Percentiles rank a stretch among this genome's conserved stretches.
Conservation (phyloP, 2,113 vertebrate genomes). For the Takifugu bimaculatus region DNA sequence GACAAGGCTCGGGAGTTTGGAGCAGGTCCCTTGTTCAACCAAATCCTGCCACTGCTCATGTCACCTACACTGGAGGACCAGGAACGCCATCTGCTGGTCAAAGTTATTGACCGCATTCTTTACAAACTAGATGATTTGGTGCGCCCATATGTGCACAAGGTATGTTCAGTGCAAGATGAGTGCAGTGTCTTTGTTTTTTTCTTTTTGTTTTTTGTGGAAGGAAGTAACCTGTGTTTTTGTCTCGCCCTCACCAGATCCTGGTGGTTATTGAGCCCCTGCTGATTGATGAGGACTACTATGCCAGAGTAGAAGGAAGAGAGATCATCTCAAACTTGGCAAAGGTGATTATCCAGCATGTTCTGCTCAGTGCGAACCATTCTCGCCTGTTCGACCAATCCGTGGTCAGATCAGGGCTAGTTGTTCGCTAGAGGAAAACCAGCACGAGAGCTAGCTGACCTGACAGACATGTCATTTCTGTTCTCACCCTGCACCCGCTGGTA, state of each 20-base stretch:
- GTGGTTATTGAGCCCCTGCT: slow-evolving; percentile 96
- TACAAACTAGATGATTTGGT: slow-evolving; percentile 98
- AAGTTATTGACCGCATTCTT: slow-evolving; percentile 97
- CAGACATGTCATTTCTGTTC: slow-evolving; percentile 38
- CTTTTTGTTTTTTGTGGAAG: too few relatives aligned
- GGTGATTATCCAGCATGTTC: slow-evolving; percentile 67
- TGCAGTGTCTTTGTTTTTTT: too few relatives aligned
- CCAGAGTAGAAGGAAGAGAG: slow-evolving; percentile 97
- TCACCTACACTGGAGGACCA: slow-evolving; percentile 98
- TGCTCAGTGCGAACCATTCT: slow-evolving; percentile 57
- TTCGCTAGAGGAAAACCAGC: slow-evolving; percentile 62
- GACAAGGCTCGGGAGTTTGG: slow-evolving; percentile 98
- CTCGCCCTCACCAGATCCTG: slow-evolving; percentile 79
- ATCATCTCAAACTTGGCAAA: slow-evolving; percentile 99
- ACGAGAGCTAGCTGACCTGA: slow-evolving; percentile 54
- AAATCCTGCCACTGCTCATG: slow-evolving; percentile 96
- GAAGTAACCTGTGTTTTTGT: neutral
- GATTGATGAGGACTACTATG: slow-evolving; percentile 99
- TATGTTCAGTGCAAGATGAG: slow-evolving; percentile 34
- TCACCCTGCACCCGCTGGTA: slow-evolving; percentile 65
- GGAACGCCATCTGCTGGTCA: slow-evolving; percentile 95
- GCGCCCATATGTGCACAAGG: slow-evolving; percentile 97
- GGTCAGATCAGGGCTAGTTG: slow-evolving; percentile 63
- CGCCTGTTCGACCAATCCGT: slow-evolving; percentile 56
- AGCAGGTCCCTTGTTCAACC: slow-evolving; percentile 94